These are phyloP conservation scores for Rutilus rutilus DNA, from an alignment of 2,113 vertebrate genomes.

Conservation along the genomic window DNA sequence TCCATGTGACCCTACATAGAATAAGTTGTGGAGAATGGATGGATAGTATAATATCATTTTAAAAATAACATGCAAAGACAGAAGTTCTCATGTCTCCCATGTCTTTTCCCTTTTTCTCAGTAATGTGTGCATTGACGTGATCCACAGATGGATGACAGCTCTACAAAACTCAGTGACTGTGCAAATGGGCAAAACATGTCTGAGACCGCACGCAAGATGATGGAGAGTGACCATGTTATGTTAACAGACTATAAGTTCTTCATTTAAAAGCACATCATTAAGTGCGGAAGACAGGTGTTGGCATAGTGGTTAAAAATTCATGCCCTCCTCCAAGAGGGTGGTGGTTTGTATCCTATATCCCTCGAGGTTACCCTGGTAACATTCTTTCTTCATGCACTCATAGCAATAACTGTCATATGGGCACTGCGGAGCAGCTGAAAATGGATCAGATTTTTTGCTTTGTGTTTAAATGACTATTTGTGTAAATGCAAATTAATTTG, in stretches of 20 bases:
- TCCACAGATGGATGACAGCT: slow-evolving; percentile 11
- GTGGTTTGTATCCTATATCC: slow-evolving; percentile 17
- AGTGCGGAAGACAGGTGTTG: not conserved
- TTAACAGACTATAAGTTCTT: not conserved
- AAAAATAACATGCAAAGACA: not conserved
- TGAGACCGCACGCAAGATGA: slow-evolving; percentile 17
- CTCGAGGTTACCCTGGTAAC: not conserved
- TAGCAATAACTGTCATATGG: not conserved
- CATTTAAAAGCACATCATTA: slow-evolving; percentile 26
- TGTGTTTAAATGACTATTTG: slow-evolving; percentile 22
- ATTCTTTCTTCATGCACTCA: not conserved
- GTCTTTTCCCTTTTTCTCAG: not conserved
- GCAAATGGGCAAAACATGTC: not conserved
- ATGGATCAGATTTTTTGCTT: not conserved
- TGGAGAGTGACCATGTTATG: not conserved
- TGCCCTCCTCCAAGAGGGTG: not conserved
- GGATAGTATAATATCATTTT: not conserved
- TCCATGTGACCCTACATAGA: not conserved
- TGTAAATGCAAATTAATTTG: slow-evolving; percentile 25
- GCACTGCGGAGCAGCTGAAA: not conserved
- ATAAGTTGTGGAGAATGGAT: not conserved
- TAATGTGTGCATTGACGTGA: not conserved
- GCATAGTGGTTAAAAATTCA: not conserved
- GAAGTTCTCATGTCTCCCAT: not conserved
- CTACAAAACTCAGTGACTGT: not conserved